Evolutionary conservation across 1,140 invertebrate genomes (phyloP).

Genomic region (Cherax quadricarinatus): DNA sequence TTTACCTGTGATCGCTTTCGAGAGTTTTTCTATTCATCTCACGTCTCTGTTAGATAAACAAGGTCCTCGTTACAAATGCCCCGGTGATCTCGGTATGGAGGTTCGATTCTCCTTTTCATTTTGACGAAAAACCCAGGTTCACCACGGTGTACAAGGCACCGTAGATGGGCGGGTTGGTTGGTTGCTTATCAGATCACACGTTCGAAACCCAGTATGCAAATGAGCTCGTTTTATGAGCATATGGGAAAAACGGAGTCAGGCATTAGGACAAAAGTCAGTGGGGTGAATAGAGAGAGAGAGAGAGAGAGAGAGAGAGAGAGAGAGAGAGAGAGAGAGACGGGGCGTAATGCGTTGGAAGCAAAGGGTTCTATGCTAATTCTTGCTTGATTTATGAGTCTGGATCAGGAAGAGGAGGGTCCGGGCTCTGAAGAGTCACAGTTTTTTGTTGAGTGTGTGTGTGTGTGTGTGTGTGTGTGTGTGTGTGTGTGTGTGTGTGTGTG

Average conservation of each 20-base stretch:
- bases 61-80: no score
- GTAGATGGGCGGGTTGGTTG: background rate
- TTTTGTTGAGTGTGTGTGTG: slow-evolving; percentile 53
- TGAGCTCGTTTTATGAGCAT: slow-evolving; percentile 56
- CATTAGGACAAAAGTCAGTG: slow-evolving; percentile 45
- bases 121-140: background rate
- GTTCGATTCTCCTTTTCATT: no score
- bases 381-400: slow-evolving; percentile 57
- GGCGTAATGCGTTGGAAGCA: slow-evolving; percentile 45
- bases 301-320: slow-evolving; percentile 17
- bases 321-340: slow-evolving; percentile 23
- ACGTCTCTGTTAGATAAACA: no score
- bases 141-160: background rate
- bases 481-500: slow-evolving; percentile 50
- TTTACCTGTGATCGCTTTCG: no score
- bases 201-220: slow-evolving; percentile 52
- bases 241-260: slow-evolving; percentile 51
- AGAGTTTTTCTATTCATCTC: no score
- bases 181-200: slow-evolving; percentile 35
- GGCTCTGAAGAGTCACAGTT: slow-evolving; percentile 46
- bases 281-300: slow-evolving; percentile 12
- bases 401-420: slow-evolving; percentile 8
- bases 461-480: slow-evolving; percentile 37
- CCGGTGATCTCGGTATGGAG: no score
- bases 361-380: slow-evolving; percentile 56